Evolutionary conservation across 2,113 vertebrate species (phyloP).

Genomic region (Cryptotis parvus): DNA sequence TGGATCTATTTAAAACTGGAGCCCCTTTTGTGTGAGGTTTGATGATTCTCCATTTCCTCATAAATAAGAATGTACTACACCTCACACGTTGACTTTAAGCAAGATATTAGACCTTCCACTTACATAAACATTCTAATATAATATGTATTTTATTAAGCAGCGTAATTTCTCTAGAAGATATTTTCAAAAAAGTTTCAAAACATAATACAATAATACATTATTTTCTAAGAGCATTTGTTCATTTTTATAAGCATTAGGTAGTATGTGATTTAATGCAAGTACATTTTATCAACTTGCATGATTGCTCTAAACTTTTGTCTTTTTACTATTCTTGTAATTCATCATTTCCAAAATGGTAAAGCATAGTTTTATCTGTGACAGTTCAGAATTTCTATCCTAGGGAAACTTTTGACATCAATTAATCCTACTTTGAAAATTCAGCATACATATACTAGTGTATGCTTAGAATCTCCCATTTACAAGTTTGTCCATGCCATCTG

Average conservation of each 20-base stretch:
- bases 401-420: not conserved
- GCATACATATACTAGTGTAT: not conserved
- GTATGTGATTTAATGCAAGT: not conserved
- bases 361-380: not conserved
- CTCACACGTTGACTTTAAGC: not conserved
- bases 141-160: not conserved
- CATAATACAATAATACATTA: not conserved
- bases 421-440: not conserved
- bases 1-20: not conserved
- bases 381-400: constrained; percentile 32
- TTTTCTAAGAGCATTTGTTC: not conserved
- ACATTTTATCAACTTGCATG: not conserved
- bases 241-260: not conserved
- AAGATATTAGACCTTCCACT: not conserved
- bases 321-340: constrained; percentile 1
- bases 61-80: not conserved
- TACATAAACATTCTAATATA: not conserved
- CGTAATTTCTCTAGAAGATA: not conserved
- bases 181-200: not conserved
- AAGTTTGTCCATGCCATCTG: not conserved
- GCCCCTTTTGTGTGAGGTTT: not conserved
- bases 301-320: constrained; percentile 5
- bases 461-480: not conserved
- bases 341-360: not conserved
- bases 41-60: not conserved